Base-by-base conservation (phyloP, 2,888 invertebrate genomes). In the Pristionchus mayeri region DNA sequence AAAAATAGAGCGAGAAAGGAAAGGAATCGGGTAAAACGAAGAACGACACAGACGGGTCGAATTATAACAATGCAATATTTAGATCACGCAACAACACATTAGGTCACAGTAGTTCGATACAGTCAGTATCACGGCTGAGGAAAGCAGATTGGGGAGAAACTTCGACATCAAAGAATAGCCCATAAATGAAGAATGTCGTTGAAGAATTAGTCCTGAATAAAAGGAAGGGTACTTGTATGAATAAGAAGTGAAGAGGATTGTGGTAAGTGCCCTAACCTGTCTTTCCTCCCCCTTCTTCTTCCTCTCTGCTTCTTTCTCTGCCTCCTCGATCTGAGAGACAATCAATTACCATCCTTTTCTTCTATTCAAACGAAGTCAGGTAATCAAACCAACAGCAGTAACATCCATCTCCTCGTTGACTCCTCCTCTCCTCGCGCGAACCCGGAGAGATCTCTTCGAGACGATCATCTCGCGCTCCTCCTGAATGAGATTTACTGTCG, bases 391-490 rank as follows among this genome's bases (percentile, higher is more conserved):
- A 16, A 78, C 76, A 18, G 27, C 76, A 2, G 76, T 78, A 18
- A 50, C 76, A 6, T 63, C 63, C 40, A 63, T 63, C 21, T 82
- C 81, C 30, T 18, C 84, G 37, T 75, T 84, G 9, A 24, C 54
- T 75, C 75, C 84, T 52, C 52, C 84, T 52, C 84, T 84, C 54
- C 75, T 84, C 9, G 30, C 48, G 13, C 84, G 30, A 30, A 71
- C 48, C 16, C 84, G 30, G 18, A 71, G 48, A 18, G 40, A 37
- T 52, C 84, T 30, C 52, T 75, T 71, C n/a, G 85, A 86, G 4
- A 86, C 85, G 52, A 87, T 85, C 34, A 89, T 84, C 81, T 88
- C 88, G 48, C 88, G 86, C 37, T 87, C 87, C 57, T 88, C 88
- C 85, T 84, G 44, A 63, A 83, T 50, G 6, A 44, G 44, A 13